Base-by-base conservation (phyloP, 2,888 invertebrate genomes). In the Vanessa cardui region DNA sequence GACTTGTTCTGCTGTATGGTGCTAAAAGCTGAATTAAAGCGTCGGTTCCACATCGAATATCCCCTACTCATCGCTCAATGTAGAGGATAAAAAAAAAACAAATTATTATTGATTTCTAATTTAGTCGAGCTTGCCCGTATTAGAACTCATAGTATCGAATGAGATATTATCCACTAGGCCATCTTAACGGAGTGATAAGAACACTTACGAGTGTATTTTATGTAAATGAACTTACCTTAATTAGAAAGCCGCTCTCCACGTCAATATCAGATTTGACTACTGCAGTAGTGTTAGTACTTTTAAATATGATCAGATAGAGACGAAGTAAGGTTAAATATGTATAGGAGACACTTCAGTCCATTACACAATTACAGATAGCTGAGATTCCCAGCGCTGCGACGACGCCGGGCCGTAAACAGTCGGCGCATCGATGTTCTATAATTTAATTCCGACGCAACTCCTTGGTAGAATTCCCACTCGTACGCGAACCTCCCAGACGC, bases 401-500 rank as follows among this genome's bases (percentile, higher is more conserved):
- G 12, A 18, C 50, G 67, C 26, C 50, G 70, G 62, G 62, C 64
- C 70, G 58, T 64, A 64, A 64, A 64, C 58, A 68, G 58, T 59
- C 59, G 52, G 21, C 18, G 44, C 64, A 54, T 44, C 49, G 59
- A 64, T 68, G 65, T 68, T 56, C 60, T 64, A 64, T 65, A 65
- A 65, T 62, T 70, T 64, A 70, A 68, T 63, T 45, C 59, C 16
- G 58, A 56, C 64, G 54, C 33, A 58, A 62, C 61, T 20, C 64
- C 58, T 54, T 52, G 18, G 67, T 72, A 73, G 66, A 70, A 68
- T 73, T 52, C 63, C 58, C 62, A 52, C 62, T 61, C 47, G 64
- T 66, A 68, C 62, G 50, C 52, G 62, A 68, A 72, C 68, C 69
- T 68, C 49, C 68, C 71, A 67, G 72, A 70, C 52, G 59, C 52